A percentile compares a stretch with the other conserved stretches of the same genome.
Evolutionary conservation across 2,113 vertebrate genomes (phyloP).

Genomic region (Callaeas wilsoni): DNA sequence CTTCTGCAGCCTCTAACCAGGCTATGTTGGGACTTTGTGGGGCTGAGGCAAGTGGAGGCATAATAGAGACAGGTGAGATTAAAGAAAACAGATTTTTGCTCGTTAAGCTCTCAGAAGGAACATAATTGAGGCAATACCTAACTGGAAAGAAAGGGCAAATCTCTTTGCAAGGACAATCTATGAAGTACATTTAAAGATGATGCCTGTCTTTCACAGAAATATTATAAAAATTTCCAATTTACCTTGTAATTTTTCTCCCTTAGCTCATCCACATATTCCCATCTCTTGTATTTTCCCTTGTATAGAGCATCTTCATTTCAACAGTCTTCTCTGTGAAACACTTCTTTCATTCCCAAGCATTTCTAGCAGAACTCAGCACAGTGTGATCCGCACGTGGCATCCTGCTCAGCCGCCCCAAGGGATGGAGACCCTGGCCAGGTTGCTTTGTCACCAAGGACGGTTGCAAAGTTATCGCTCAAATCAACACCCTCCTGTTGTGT

Average conservation of each 20-base stretch:
- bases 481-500: background rate
- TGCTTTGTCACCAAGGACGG: background rate
- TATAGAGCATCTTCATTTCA: background rate
- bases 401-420: background rate
- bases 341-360: background rate
- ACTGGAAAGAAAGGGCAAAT: background rate
- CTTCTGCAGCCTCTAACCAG: background rate
- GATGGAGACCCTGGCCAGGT: background rate
- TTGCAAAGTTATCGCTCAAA: background rate
- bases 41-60: background rate
- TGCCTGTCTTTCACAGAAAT: background rate
- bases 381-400: rapidly evolving
- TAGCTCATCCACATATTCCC: background rate
- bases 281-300: background rate
- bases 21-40: background rate
- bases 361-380: background rate
- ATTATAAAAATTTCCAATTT: background rate
- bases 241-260: background rate
- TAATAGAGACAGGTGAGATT: background rate
- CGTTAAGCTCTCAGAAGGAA: background rate
- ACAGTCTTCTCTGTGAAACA: background rate
- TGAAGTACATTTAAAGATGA: background rate
- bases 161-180: background rate
- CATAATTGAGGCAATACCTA: background rate
- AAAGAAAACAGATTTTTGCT: background rate